phyloP scores from a whole-genome alignment of 2,113 vertebrate species.

The Bubalus kerabau region DNA sequence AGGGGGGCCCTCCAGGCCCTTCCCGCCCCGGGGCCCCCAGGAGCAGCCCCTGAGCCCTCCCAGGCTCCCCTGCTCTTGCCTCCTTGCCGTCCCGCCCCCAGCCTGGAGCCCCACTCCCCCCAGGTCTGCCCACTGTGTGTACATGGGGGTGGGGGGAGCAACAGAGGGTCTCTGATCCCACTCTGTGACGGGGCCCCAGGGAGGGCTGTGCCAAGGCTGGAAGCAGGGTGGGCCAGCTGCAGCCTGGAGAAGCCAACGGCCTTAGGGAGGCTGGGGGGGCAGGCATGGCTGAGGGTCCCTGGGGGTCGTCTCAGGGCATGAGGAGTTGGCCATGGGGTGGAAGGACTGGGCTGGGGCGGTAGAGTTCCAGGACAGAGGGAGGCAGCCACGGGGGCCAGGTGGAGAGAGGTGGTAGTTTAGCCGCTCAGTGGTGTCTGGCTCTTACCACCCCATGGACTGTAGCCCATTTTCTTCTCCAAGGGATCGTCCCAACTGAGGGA shows the following conservation, averaged over 20 bases:
- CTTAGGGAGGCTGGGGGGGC: neutral
- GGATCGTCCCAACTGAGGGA: neutral
- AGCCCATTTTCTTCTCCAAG: neutral
- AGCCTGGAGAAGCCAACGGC: neutral
- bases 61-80: neutral
- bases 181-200: neutral
- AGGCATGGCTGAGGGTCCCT: too few species aligned
- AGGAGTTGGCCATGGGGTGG: neutral
- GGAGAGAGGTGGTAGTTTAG: neutral
- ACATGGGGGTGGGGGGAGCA: neutral
- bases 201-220: neutral
- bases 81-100: too few species aligned
- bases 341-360: neutral
- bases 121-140: neutral
- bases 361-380: neutral
- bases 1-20: neutral
- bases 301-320: neutral
- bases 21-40: too few species aligned
- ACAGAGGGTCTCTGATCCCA: neutral
- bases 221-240: neutral
- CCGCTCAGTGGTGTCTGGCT: neutral
- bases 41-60: accelerated
- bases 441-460: accelerated
- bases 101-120: neutral
- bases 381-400: accelerated